phyloP scores from a whole-genome alignment of 2,888 invertebrate genomes.

The Hirtodrosophila trivittata region DNA sequence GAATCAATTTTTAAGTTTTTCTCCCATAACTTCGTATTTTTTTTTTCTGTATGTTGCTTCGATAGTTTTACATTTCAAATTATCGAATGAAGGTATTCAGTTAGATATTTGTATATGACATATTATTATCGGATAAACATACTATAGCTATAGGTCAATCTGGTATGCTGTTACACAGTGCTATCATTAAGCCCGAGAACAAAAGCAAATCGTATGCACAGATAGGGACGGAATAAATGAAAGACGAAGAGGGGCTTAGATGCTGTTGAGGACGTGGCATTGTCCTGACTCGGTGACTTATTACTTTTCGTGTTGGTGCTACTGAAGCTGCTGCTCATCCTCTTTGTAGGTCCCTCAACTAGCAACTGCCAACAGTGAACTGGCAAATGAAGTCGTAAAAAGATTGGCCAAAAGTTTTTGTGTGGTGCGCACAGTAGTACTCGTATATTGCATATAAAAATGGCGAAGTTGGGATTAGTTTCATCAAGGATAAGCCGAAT shows the following conservation, averaged over 20 bases:
- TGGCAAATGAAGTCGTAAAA: conserved; percentile 80
- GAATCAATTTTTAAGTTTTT: no score
- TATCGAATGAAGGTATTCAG: no score
- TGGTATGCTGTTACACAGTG: conserved; percentile 27
- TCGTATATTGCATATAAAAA: conserved; percentile 76
- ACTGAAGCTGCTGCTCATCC: conserved; percentile 24
- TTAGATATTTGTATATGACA: no score
- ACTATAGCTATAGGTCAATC: background rate
- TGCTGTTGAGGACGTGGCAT: conserved; percentile 38
- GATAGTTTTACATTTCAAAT: no score
- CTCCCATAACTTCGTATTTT: no score
- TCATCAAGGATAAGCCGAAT: conserved; percentile 79
- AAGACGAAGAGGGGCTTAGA: conserved; percentile 19
- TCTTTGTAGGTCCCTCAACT: conserved; percentile 21
- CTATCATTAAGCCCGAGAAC: background rate
- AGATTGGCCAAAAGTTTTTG: conserved; percentile 79
- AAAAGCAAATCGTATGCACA: conserved; percentile 8
- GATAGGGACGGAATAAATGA: background rate
- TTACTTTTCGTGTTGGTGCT: conserved; percentile 62
- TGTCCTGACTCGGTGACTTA: conserved; percentile 70
- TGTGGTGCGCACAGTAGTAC: conserved; percentile 69
- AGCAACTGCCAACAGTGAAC: conserved; percentile 38
- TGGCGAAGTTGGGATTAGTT: conserved; percentile 80
- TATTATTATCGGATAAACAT: no score
- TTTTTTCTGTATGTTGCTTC: no score